Percentiles rank a stretch among this genome's conserved stretches.
Evolutionary conservation across 2,888 invertebrate species (phyloP).

Genomic region (Lasius fuliginosus): DNA sequence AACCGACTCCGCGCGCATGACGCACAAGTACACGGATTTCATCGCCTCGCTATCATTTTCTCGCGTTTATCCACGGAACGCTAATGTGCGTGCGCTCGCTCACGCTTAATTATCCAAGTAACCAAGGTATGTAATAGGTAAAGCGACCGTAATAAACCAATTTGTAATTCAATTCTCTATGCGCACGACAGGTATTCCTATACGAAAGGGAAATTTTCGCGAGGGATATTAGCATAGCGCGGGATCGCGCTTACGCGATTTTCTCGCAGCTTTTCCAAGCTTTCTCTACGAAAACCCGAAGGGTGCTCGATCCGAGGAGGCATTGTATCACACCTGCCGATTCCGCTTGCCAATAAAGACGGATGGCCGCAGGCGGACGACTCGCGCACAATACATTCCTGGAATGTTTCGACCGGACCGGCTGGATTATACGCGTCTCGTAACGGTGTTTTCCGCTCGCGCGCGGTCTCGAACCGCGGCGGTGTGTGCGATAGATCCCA

Average conservation of each 20-base stretch:
- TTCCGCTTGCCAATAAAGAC: conserved; percentile 21
- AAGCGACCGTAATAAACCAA: not conserved
- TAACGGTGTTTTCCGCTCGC: conserved; percentile 82
- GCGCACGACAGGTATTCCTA: not conserved
- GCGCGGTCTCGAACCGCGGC: conserved; percentile 12
- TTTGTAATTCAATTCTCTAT: not conserved
- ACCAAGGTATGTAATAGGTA: not conserved
- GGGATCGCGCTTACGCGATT: not conserved
- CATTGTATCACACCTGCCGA: conserved; percentile 15
- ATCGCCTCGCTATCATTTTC: conserved; percentile 32
- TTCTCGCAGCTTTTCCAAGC: not conserved
- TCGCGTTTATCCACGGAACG: not conserved
- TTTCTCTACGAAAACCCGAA: not conserved
- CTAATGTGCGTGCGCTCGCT: not conserved
- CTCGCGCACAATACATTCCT: conserved; percentile 81
- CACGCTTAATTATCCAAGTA: conserved; percentile 1
- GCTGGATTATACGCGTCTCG: conserved; percentile 72
- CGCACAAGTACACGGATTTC: conserved; percentile 33
- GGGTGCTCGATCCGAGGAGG: not conserved
- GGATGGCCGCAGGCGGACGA: conserved; percentile 50
- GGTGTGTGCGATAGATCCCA: conserved; percentile 79
- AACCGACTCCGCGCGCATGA: conserved; percentile 36
- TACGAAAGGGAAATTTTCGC: not conserved
- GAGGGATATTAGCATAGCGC: too few relatives aligned
- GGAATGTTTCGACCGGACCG: conserved; percentile 80